Percentiles rank a stretch among this genome's conserved stretches.
Evolutionary conservation across 2,888 invertebrate species (phyloP).

Genomic region (Cotesia congregata): DNA sequence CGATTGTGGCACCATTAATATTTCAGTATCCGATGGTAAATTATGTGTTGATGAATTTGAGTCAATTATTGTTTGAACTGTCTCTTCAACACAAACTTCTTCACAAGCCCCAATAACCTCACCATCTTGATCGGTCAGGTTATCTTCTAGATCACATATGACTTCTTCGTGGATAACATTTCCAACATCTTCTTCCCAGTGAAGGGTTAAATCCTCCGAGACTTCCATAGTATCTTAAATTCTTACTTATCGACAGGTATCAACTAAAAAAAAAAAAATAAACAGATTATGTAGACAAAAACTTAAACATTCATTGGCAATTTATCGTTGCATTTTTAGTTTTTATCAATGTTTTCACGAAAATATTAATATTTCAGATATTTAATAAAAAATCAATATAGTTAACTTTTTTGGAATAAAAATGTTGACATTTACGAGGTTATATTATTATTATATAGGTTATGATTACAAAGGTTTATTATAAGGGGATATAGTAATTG

Average conservation of each 20-base stretch:
- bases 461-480: conserved; percentile 60
- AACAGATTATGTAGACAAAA: not conserved
- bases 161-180: conserved; percentile 72
- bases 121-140: conserved; percentile 66
- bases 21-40: conserved; percentile 58
- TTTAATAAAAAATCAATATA: not conserved
- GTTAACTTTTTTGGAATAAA: not conserved
- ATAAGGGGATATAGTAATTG: conserved; percentile 48
- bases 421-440: conserved; percentile 55
- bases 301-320: not conserved
- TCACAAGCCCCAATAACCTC: conserved; percentile 70
- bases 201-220: conserved; percentile 63
- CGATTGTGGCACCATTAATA: conserved; percentile 65
- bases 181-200: conserved; percentile 68
- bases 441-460: conserved; percentile 64
- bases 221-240: conserved; percentile 59
- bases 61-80: conserved; percentile 58
- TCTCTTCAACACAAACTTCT: conserved; percentile 69
- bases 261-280: conserved; percentile 36
- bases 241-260: conserved; percentile 61
- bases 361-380: not conserved
- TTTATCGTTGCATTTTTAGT: not conserved
- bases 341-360: not conserved
- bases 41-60: conserved; percentile 29
- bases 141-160: conserved; percentile 72